phyloP scores from a whole-genome alignment of 2,797 vertebrate species.

The Mormyrops boulengeri region DNA sequence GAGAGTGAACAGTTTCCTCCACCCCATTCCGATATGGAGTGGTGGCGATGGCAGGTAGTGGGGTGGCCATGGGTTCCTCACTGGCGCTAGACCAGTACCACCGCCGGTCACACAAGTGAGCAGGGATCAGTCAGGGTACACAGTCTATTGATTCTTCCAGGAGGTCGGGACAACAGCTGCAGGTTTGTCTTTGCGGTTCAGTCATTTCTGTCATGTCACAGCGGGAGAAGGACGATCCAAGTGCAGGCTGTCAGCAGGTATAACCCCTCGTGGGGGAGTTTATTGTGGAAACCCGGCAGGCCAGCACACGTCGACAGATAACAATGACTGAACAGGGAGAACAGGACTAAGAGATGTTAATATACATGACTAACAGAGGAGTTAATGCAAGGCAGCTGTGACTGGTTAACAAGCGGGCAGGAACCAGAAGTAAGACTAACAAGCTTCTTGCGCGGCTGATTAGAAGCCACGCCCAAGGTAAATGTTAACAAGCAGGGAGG shows the following conservation, averaged over 20 bases:
- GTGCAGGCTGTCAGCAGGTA: not conserved
- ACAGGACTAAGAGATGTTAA: not conserved
- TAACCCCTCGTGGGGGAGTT: not conserved
- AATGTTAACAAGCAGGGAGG: not conserved
- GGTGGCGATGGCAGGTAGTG: not conserved
- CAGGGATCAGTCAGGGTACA: not conserved
- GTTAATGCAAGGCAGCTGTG: not conserved
- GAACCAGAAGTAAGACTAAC: not conserved
- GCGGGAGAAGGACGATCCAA: not conserved
- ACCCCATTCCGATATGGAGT: not conserved
- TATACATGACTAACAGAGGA: not conserved
- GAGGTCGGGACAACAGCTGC: not conserved
- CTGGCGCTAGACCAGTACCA: not conserved
- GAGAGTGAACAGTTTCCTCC: not conserved
- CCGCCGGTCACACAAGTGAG: not conserved
- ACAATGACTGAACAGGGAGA: not conserved
- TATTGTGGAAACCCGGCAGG: not conserved
- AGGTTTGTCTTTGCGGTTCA: not conserved
- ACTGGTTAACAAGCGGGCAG: not conserved
- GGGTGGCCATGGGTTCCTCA: not conserved
- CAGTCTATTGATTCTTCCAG: not conserved
- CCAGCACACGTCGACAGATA: not conserved
- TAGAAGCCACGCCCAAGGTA: too few species aligned
- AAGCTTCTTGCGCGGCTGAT: not conserved
- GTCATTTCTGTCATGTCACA: not conserved